phyloP scores from a whole-genome alignment of 2,113 vertebrate genomes.

The Sinocyclocheilus anshuiensis region DNA sequence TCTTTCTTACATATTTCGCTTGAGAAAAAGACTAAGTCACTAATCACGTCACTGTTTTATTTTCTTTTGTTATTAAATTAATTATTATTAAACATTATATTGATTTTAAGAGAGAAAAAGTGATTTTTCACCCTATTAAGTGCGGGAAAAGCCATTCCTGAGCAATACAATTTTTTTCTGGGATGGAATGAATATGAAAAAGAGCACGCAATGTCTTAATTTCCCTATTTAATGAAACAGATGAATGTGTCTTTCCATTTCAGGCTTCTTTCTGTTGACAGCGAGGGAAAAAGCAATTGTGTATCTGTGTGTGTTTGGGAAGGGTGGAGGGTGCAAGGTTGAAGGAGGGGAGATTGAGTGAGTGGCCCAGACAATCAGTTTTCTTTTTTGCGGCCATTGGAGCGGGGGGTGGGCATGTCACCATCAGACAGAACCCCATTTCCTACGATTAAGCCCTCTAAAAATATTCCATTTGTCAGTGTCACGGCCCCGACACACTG shows the following conservation, averaged over 20 bases:
- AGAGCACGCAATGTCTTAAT: background rate
- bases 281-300: background rate
- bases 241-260: conserved; percentile 56
- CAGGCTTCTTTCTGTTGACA: conserved; percentile 27
- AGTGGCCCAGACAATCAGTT: conserved; percentile 78
- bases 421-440: conserved; percentile 90
- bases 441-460: conserved; percentile 90
- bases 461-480: conserved; percentile 95
- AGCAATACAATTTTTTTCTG: background rate
- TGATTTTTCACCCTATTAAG: background rate
- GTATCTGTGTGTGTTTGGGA: background rate
- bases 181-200: conserved; percentile 2
- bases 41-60: background rate
- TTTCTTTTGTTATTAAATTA: background rate
- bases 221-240: conserved; percentile 61
- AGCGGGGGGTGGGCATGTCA: conserved; percentile 82
- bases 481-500: conserved; percentile 81
- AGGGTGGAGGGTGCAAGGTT: conserved; percentile 40
- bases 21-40: background rate
- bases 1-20: background rate
- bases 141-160: background rate
- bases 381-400: conserved; percentile 81
- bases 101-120: background rate
- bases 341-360: conserved; percentile 43
- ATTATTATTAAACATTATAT: background rate